Base-by-base conservation (phyloP, 2,113 vertebrate species). In the Coregonus clupeaformis region DNA sequence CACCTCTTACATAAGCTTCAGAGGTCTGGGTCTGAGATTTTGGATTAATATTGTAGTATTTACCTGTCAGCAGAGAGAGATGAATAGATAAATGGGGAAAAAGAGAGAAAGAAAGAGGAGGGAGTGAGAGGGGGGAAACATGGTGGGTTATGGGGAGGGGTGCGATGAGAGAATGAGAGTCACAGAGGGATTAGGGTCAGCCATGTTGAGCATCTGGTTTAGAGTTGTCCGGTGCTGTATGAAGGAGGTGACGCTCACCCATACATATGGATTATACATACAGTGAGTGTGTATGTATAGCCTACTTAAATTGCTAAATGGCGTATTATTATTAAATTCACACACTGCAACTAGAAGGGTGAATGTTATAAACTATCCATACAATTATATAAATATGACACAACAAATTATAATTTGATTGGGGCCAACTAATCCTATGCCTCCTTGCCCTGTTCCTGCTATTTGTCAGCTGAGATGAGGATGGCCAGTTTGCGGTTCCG, bases 131-230 rank as follows among this genome's bases (percentile, higher is more conserved):
- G 68, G 22, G 32, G 18, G 72, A 25, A n/a, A 27, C 73, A 18
- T 72, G 20, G 68, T 42, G 77, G 60, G 71, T 24, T 74, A 76
- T 45, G 82, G 77, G 79, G 49, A 22, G 73, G 76, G 79, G 80
- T 78, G 73, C 69, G 64, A 74, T 24, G 71, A 82, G 82, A 67
- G 85, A 74, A 83, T 68, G 71, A 27, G 27, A 2, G 27, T 27
- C 27, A 1, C 27, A 27, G 27, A 86, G 76, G 89, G 91, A 92
- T 93, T 92, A 91, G 83, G 88, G 87, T 91, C 90, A 91, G 85
- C 87, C 89, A 89, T 91, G 89, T 89, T 88, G 87, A 82, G 86
- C 87, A 90, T 89, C 86, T 88, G 89, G 86, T 84, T 86, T 80
- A 86, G 85, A 80, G 82, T 69, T 27, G 27, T 27, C 68, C 24